These are phyloP conservation scores for Drosophila affinis DNA, from an alignment of 2,888 invertebrate species.

Conservation along the genomic window DNA sequence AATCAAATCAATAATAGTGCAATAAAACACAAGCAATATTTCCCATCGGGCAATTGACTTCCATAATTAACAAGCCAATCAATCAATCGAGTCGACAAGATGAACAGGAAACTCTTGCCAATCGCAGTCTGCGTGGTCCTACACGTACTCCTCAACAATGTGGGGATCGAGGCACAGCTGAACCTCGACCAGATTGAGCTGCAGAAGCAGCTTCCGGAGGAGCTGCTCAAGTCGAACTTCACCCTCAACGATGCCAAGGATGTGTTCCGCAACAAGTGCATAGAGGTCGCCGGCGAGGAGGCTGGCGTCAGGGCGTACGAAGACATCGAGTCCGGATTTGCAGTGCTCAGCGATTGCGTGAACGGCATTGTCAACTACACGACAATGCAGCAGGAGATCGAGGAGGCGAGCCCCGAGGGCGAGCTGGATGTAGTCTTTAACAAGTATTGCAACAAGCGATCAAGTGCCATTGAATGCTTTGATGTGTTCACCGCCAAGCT, in stretches of 20 bases:
- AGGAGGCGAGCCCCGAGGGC: constrained; percentile 88
- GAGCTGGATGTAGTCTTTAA: constrained; percentile 89
- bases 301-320: constrained; percentile 85
- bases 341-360: constrained; percentile 85
- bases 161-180: constrained; percentile 45
- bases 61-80: constrained; percentile 1
- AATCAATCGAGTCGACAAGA: background rate
- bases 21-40: constrained; percentile 2
- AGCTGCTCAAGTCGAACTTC: constrained; percentile 73
- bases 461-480: constrained; percentile 85
- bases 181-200: constrained; percentile 64
- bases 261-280: constrained; percentile 87
- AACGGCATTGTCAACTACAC: constrained; percentile 86
- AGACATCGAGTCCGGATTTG: constrained; percentile 84
- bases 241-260: constrained; percentile 84
- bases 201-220: constrained; percentile 71
- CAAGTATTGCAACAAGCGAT: constrained; percentile 88
- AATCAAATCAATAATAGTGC: background rate
- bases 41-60: constrained; percentile 5
- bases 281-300: constrained; percentile 86
- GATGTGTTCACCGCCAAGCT: constrained; percentile 85
- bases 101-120: constrained; percentile 20
- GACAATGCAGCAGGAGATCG: constrained; percentile 87
- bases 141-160: constrained; percentile 10
- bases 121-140: constrained; percentile 4